A percentile compares a stretch with the other conserved stretches of the same genome.
Conservation (phyloP, 2,113 vertebrate genomes). For the Neomonachus schauinslandi region DNA sequence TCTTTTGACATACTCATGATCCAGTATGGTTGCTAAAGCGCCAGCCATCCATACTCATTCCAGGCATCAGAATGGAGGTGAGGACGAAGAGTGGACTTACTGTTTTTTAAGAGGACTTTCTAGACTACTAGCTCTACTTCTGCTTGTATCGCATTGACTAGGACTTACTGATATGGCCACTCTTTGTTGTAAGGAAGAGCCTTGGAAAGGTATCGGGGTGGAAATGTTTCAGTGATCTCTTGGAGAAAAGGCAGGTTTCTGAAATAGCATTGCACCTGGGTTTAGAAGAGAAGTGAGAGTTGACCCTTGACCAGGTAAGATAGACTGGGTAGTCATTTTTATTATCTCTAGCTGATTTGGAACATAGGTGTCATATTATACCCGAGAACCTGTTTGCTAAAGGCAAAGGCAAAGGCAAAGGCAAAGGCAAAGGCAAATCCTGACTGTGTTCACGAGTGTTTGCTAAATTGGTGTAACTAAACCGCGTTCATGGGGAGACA, state of each 20-base stretch:
- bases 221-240: background rate
- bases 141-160: background rate
- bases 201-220: background rate
- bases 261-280: background rate
- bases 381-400: background rate
- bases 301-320: background rate
- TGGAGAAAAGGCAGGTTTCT: background rate
- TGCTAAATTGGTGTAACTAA: background rate
- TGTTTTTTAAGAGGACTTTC: background rate
- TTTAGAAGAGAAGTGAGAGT: background rate
- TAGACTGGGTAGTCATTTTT: no score
- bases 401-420: background rate
- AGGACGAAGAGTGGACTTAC: background rate
- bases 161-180: background rate
- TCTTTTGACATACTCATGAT: background rate
- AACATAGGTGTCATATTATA: background rate
- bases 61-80: background rate
- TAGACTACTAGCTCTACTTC: background rate
- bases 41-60: background rate
- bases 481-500: accelerated
- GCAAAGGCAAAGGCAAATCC: background rate
- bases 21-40: background rate
- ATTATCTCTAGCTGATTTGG: background rate
- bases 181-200: background rate
- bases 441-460: background rate